Evolutionary conservation across 2,888 invertebrate genomes (phyloP).

Genomic region (Cremastinae sp.): DNA sequence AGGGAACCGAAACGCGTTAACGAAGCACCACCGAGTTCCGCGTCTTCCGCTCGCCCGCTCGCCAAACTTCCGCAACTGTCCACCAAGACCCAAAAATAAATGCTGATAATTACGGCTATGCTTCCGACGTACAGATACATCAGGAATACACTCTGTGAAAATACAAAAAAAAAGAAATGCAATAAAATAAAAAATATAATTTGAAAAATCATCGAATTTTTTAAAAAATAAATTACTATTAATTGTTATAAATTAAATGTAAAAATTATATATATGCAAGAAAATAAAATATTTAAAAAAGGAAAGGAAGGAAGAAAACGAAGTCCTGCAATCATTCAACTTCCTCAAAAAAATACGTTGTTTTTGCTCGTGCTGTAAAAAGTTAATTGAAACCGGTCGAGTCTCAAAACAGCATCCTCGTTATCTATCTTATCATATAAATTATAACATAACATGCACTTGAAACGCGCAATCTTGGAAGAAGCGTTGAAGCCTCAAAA

Average conservation of each 20-base stretch:
- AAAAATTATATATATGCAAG: too few species aligned
- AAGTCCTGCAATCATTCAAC: too few species aligned
- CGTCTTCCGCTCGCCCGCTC: slow-evolving; percentile 74
- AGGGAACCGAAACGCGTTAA: slow-evolving; percentile 81
- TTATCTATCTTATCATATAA: neutral
- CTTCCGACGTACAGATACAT: slow-evolving; percentile 82
- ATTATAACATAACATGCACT: slow-evolving; percentile 5
- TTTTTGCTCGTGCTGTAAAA: slow-evolving; percentile 5
- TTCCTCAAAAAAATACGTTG: too few species aligned
- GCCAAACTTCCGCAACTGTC: slow-evolving; percentile 81
- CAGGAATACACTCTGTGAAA: slow-evolving; percentile 81
- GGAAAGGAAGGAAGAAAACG: too few species aligned
- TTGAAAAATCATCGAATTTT: neutral
- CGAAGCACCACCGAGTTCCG: slow-evolving; percentile 79
- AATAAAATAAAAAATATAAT: neutral
- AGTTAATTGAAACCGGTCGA: slow-evolving; percentile 18
- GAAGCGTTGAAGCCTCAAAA: slow-evolving; percentile 23
- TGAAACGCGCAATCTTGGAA: slow-evolving; percentile 9
- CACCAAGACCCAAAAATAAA: slow-evolving; percentile 82
- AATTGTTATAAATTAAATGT: too few species aligned
- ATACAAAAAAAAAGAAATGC: neutral
- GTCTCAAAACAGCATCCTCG: slow-evolving; percentile 17
- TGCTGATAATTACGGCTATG: slow-evolving; percentile 82
- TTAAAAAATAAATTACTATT: too few species aligned
- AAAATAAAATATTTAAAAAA: too few species aligned